A percentile compares a stretch with the other conserved stretches of the same genome.
phyloP scores from a whole-genome alignment of 2,797 vertebrate species.

The Muraenolepis orangiensis region DNA sequence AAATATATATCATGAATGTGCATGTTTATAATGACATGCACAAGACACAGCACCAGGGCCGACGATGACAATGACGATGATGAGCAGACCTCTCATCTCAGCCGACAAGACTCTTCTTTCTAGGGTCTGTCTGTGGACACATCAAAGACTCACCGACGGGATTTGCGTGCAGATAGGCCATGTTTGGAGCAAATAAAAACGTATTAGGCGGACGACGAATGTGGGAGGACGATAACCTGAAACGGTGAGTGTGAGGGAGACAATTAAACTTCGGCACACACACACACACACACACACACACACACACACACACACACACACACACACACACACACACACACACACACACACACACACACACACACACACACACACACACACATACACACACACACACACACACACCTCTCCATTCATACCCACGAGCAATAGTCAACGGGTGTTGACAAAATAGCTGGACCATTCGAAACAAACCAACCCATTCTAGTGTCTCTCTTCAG shows the following conservation, averaged over 20 bases:
- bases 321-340: too few relatives aligned
- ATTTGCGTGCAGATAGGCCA: conserved; percentile 82
- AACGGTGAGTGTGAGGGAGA: conserved; percentile 36
- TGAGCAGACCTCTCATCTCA: neutral
- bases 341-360: too few relatives aligned
- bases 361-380: too few relatives aligned
- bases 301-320: too few relatives aligned
- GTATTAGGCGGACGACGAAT: conserved; percentile 15
- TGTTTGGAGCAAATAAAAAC: conserved; percentile 46
- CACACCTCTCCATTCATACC: conserved; percentile 53
- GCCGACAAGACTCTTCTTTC: too few relatives aligned
- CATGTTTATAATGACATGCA: neutral
- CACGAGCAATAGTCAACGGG: conserved; percentile 56
- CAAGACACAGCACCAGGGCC: neutral
- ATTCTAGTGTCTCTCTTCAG: neutral
- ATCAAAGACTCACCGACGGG: conserved; percentile 72
- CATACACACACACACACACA: too few relatives aligned
- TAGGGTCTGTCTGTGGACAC: too few relatives aligned
- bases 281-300: too few relatives aligned
- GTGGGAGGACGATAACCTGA: neutral
- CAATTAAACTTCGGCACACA: neutral
- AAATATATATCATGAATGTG: too few relatives aligned
- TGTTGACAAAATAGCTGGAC: too few relatives aligned
- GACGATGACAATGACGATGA: conserved; percentile 3
- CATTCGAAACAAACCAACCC: neutral